phyloP scores from a whole-genome alignment of 2,797 vertebrate genomes.

The Sternarchorhynchus goeldii region DNA sequence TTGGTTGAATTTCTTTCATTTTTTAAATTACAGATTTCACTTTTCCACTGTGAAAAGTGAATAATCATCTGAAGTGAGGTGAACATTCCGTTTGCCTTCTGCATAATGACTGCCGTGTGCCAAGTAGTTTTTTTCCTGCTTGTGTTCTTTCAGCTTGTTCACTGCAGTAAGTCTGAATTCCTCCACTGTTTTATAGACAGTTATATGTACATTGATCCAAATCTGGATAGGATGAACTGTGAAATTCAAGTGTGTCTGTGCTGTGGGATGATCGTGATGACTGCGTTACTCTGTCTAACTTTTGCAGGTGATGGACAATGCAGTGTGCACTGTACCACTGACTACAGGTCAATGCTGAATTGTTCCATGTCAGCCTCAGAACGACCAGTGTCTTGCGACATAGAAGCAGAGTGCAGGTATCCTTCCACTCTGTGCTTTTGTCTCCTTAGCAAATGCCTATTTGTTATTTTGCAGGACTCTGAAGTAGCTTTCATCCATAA shows the following conservation, averaged over 20 bases:
- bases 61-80: slow-evolving; percentile 23
- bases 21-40: slow-evolving; percentile 29
- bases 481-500: neutral
- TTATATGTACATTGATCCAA: slow-evolving; percentile 2
- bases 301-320: slow-evolving; percentile 61
- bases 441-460: too few species aligned
- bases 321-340: slow-evolving; percentile 69
- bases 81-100: neutral
- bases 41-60: slow-evolving; percentile 13
- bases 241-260: neutral
- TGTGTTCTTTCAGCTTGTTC: slow-evolving; percentile 35
- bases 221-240: neutral
- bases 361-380: slow-evolving; percentile 64
- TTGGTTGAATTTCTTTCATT: neutral
- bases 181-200: neutral
- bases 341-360: slow-evolving; percentile 62
- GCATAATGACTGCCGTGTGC: slow-evolving; percentile 41
- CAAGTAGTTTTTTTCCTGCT: slow-evolving; percentile 31
- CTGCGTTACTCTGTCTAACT: neutral
- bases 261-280: neutral
- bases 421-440: neutral
- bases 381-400: slow-evolving; percentile 29
- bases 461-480: neutral
- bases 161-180: slow-evolving; percentile 46
- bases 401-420: slow-evolving; percentile 70